A percentile compares a stretch with the other conserved stretches of the same genome.
Conservation (phyloP, 2,113 vertebrate species). For the Hiodon alosoides region DNA sequence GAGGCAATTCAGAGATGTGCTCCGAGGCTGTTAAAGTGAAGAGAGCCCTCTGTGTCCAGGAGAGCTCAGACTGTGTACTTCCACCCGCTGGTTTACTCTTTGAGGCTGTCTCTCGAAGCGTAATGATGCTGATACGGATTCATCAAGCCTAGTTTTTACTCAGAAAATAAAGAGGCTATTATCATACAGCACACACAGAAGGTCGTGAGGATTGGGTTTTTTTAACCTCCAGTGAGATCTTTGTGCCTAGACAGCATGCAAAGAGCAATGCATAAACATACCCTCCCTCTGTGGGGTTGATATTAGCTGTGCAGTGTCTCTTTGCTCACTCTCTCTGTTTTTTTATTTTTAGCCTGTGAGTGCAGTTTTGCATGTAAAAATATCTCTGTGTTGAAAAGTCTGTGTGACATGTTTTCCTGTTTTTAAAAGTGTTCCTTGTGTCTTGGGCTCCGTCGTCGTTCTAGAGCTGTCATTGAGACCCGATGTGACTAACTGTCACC, state of each 20-base stretch:
- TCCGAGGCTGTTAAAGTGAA: slow-evolving; percentile 55
- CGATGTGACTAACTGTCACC: slow-evolving; percentile 70
- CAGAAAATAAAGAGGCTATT: background rate
- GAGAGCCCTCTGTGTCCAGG: slow-evolving; percentile 31
- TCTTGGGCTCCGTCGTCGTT: slow-evolving; percentile 55
- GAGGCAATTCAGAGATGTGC: slow-evolving; percentile 57
- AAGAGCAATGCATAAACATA: background rate
- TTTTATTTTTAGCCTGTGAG: background rate
- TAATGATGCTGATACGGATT: background rate
- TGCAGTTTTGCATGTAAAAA: background rate
- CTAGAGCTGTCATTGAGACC: slow-evolving; percentile 67
- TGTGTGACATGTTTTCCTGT: background rate
- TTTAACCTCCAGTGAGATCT: background rate
- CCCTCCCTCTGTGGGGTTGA: background rate
- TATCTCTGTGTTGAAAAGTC: background rate
- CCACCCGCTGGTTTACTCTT: background rate
- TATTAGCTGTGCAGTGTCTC: background rate
- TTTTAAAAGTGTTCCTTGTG: slow-evolving; percentile 24
- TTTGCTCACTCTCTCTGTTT: background rate
- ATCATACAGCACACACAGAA: background rate
- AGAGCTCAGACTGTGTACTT: background rate
- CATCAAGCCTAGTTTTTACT: background rate
- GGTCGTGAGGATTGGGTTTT: background rate
- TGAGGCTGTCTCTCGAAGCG: background rate
- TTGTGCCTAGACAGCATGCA: background rate